Conservation (phyloP, 2,113 vertebrate genomes). For the Arizona elegans region DNA sequence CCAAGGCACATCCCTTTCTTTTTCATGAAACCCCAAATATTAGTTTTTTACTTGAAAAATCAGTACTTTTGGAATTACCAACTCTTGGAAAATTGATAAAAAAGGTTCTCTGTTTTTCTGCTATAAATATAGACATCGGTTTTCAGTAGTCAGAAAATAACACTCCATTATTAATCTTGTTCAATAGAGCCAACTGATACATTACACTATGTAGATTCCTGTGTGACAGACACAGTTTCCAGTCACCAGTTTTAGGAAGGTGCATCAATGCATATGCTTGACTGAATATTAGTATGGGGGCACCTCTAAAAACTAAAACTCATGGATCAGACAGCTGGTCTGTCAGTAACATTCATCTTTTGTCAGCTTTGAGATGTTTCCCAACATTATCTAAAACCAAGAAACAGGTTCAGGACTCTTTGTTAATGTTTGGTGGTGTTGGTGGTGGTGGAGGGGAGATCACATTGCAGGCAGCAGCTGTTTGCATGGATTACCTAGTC, state of each 20-base stretch:
- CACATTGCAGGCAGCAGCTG: conserved; percentile 78
- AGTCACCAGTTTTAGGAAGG: conserved; percentile 35
- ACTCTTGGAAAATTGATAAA: conserved; percentile 9
- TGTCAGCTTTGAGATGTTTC: conserved; percentile 66
- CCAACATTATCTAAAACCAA: conserved; percentile 62
- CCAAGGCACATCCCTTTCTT: not conserved
- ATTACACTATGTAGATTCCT: conserved; percentile 38
- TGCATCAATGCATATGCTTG: conserved; percentile 26
- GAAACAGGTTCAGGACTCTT: conserved; percentile 64
- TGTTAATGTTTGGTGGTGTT: conserved; percentile 54
- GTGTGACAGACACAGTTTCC: conserved; percentile 45
- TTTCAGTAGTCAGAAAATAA: conserved; percentile 28
- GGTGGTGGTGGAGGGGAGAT: conserved; percentile 57
- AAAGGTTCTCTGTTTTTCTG: not conserved
- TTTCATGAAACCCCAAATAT: not conserved
- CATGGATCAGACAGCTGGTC: conserved; percentile 51
- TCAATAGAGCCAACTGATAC: conserved; percentile 19
- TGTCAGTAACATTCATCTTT: conserved; percentile 61
- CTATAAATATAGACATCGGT: conserved; percentile 2
- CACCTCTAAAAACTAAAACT: conserved; percentile 53
- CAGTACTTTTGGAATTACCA: not conserved
- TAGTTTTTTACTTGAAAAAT: conserved; percentile 12
- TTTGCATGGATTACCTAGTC: conserved; percentile 78
- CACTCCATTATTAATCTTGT: conserved; percentile 21
- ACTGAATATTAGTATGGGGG: conserved; percentile 45